Base-by-base conservation (phyloP, 2,113 vertebrate genomes). In the Dromaius novaehollandiae region DNA sequence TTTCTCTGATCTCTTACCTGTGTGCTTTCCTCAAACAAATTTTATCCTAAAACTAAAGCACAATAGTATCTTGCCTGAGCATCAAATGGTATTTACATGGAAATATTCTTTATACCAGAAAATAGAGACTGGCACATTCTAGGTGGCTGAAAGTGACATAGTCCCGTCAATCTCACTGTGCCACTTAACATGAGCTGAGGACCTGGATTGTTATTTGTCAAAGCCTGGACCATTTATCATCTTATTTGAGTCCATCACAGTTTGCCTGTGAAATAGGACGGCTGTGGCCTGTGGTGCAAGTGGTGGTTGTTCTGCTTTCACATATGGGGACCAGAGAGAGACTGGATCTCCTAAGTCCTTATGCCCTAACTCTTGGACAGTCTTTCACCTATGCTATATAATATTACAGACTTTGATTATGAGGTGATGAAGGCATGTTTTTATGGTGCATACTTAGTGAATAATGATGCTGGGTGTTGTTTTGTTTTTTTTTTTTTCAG, bases 401-500 rank as follows among this genome's bases (percentile, higher is more conserved):
- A 69, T 30, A 30, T 12, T 26, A 34, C 44, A 58, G 30, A 5
- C 9, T 5, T 2, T 38, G 36, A 19, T 38, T 32, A 20, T 2
- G 22, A 38, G 69, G 44, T 1, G 0, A 13, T 2, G 9, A 15
- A 42, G 48, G 14, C 2, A 16, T 13, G 4, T 17, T 87, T 92
- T 73, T 3, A 2, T 4, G 10, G 9, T 2, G 11, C 7, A 50
- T 22, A 13, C 7, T 20, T 20, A 36, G 38, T 64, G n/a, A 44
- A 36, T 26, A 32, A 14, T 21, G 22, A 22, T 25, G 6, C 12
- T 10, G 64, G 3, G 1, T 28, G 84, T 61, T 73, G 17, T 63
- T 66, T 60, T 80, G 90, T 40, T 86, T 58, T 58, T 32, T 32
- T 32, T 24, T 94, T 87, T 65, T 48, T 22, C 96, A 99, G 99